phyloP scores from a whole-genome alignment of 92 coral and sea anemone genomes.

The Epizoanthus stellaris region DNA sequence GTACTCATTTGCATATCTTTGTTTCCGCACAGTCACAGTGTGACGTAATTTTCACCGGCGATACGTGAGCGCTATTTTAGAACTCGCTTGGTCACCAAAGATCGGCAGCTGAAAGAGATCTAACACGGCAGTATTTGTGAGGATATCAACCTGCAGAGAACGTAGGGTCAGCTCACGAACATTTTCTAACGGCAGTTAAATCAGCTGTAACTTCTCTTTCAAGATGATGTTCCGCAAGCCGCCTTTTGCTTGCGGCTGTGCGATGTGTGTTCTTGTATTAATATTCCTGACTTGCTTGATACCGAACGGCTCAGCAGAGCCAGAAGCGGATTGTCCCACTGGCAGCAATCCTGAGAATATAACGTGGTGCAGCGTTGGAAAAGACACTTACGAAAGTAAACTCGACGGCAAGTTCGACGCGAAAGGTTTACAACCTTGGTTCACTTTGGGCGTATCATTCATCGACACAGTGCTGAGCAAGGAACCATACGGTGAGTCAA shows the following conservation, averaged over 20 bases:
- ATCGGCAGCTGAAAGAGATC: too few species aligned
- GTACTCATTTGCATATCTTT: too few species aligned
- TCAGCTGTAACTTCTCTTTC: not conserved
- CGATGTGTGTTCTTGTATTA: not conserved
- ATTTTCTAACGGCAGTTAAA: not conserved
- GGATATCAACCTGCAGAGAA: not conserved
- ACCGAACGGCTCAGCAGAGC: too few species aligned
- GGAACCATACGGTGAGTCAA: slow-evolving; percentile 26
- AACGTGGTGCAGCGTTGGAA: slow-evolving; percentile 22
- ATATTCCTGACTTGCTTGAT: slow-evolving; percentile 6
- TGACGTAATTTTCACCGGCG: too few species aligned
- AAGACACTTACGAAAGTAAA: slow-evolving; percentile 6
- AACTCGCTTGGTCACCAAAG: too few species aligned
- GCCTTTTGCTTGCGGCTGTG: slow-evolving; percentile 13
- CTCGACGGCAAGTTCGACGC: slow-evolving; percentile 17
- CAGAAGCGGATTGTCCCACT: slow-evolving; percentile 1
- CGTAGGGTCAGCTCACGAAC: not conserved
- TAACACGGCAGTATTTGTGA: not conserved
- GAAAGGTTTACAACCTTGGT: slow-evolving; percentile 45
- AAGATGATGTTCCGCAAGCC: slow-evolving; percentile 9
- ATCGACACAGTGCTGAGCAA: not conserved
- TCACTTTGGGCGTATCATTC: slow-evolving; percentile 35
- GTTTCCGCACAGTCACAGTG: too few species aligned
- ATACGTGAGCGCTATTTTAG: too few species aligned
- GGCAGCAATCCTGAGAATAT: slow-evolving; percentile 28